Evolutionary conservation across 2,888 invertebrate genomes (phyloP).

Genomic region (Xanthia icteritia): DNA sequence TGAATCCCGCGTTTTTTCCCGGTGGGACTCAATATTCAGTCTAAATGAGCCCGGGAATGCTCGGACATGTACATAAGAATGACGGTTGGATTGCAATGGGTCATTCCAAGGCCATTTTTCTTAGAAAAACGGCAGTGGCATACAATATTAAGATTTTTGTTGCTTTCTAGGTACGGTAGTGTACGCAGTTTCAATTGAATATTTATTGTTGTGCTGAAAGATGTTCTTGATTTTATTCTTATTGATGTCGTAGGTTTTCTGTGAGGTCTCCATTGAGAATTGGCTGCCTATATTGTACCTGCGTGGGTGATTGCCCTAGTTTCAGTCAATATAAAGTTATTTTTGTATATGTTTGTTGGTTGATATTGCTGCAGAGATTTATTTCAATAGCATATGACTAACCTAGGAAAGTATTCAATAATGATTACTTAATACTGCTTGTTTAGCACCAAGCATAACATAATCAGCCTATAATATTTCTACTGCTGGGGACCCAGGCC

Average conservation of each 20-base stretch:
- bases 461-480: no score
- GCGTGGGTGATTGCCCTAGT: background rate
- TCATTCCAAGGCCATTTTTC: conserved; percentile 52
- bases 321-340: background rate
- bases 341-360: background rate
- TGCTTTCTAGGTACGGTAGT: conserved; percentile 33
- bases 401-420: no score
- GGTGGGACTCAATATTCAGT: conserved; percentile 62
- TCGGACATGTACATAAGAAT: conserved; percentile 63
- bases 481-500: no score
- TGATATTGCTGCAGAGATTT: background rate
- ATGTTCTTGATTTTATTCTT: conserved; percentile 30
- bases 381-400: background rate
- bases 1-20: conserved; percentile 52
- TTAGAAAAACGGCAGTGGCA: conserved; percentile 53
- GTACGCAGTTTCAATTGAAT: conserved; percentile 26
- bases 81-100: conserved; percentile 59
- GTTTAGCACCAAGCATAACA: no score
- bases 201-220: conserved; percentile 51
- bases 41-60: conserved; percentile 57
- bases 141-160: conserved; percentile 50
- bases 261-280: conserved; percentile 2
- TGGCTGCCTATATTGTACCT: background rate
- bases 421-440: no score
- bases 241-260: conserved; percentile 6